phyloP scores from a whole-genome alignment of 2,113 vertebrate species.

The Bombycilla garrulus region DNA sequence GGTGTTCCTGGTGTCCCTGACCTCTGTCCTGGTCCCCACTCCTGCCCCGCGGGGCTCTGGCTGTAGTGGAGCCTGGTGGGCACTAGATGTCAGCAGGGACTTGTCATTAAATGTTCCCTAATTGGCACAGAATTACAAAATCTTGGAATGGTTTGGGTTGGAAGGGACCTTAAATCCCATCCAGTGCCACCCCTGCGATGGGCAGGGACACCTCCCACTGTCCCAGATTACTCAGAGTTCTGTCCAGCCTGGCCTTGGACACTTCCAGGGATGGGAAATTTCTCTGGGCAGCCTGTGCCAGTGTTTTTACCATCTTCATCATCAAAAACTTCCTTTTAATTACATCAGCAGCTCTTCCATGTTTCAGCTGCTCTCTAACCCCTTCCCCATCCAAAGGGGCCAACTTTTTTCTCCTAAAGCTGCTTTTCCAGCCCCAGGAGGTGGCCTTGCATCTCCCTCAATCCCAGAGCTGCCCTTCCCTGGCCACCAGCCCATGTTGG shows the following conservation, averaged over 20 bases:
- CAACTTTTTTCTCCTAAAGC: neutral
- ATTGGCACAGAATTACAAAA: neutral
- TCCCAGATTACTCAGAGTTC: neutral
- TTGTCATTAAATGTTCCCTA: neutral
- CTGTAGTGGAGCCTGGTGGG: neutral
- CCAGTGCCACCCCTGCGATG: neutral
- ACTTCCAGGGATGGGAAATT: neutral
- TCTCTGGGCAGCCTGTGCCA: neutral
- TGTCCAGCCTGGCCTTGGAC: rapidly evolving
- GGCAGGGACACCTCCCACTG: neutral
- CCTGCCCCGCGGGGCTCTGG: neutral
- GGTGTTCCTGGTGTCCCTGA: neutral
- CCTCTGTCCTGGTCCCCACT: neutral
- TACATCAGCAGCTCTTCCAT: rapidly evolving
- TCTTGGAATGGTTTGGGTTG: neutral
- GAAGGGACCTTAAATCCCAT: neutral
- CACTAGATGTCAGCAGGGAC: conserved; percentile 13
- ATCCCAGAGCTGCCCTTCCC: neutral
- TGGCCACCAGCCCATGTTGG: neutral
- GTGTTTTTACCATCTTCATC: neutral
- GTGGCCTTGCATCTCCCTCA: neutral
- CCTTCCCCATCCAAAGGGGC: neutral
- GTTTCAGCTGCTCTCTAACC: neutral
- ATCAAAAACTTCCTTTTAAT: neutral
- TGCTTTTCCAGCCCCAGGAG: neutral